Evolutionary conservation across 2,113 vertebrate species (phyloP), one percentile per base, ranked within the genome.

Genomic region (Manacus vitellinus): DNA sequence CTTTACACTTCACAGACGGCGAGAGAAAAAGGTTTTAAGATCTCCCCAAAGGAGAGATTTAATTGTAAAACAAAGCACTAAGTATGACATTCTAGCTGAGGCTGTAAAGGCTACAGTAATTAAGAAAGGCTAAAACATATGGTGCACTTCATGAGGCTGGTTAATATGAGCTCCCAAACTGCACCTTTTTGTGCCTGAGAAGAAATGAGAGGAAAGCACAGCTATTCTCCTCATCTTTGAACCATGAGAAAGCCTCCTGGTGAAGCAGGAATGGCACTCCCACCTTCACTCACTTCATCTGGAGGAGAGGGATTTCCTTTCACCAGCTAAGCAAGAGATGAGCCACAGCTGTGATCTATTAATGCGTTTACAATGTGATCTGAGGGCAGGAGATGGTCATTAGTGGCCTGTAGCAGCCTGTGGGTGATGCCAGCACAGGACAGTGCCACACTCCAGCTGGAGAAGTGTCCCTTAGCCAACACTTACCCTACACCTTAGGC

Each of bases 21-120:
- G 0, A 74, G 62, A 80, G 62, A 47, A 85, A 71, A 73, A 77
- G 84, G 88, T 81, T 79, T 90, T 23, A 47, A 72, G 25, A 88
- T 89, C 31, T 77, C 51, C 83, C 62, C 59, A 24, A 88, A 96
- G 92, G 79, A 92, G 88, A 71, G 41, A 56, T 80, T 92, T 95
- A 89, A 85, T 83, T 92, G 85, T 93, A 90, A 93, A 95, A 80
- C 72, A 88, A 84, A 94, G 86, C 90, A 73, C 61, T 68, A 79
- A 90, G n/a, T 59, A 68, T 82, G 94, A 92, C 94, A 93, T 96
- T 96, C 95, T 95, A 94, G 39, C 68, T 74, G 68, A 94, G 87
- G 59, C 54, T 63, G 49, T 92, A 93, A 97, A 95, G 81, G 87
- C 85, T 94, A 35, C 81, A 88, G 62, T 95, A 91, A 96, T 95